phyloP scores from a whole-genome alignment of 2,113 vertebrate species.

The Parus major region DNA sequence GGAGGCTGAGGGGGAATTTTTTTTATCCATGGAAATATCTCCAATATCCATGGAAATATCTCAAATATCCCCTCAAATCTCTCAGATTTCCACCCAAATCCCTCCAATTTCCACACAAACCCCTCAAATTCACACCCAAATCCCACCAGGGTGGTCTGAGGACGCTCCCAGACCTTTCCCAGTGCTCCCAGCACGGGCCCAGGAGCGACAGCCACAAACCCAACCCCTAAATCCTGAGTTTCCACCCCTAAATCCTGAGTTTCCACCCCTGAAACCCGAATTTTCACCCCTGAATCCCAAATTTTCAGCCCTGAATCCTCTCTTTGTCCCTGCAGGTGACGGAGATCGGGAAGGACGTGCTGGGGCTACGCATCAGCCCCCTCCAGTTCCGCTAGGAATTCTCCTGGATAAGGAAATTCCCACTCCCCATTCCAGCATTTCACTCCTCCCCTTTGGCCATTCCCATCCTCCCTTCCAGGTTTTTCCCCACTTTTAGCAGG shows the following conservation, averaged over 20 bases:
- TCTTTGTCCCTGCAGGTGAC: constrained; percentile 80
- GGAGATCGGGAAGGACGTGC: constrained; percentile 93
- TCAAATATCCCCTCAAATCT: neutral
- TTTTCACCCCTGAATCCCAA: neutral
- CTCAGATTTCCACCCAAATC: neutral
- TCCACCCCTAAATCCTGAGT: accelerated
- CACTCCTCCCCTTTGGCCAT: accelerated
- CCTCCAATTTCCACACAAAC: neutral
- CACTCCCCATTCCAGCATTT: neutral
- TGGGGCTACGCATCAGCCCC: constrained; percentile 93
- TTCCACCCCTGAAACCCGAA: accelerated
- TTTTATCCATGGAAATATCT: neutral
- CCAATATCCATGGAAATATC: neutral
- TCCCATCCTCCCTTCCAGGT: no score
- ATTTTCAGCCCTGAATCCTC: neutral
- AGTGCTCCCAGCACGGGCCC: neutral
- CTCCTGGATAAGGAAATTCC: neutral
- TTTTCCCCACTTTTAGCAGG: neutral
- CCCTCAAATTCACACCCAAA: neutral
- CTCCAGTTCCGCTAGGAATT: constrained; percentile 90
- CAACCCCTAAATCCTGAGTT: neutral
- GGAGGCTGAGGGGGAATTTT: neutral
- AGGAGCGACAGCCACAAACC: neutral
- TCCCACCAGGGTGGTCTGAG: neutral
- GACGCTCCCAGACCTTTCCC: accelerated